Conservation (phyloP, 1,140 invertebrate species). For the Pemphigus obesinymphae region DNA sequence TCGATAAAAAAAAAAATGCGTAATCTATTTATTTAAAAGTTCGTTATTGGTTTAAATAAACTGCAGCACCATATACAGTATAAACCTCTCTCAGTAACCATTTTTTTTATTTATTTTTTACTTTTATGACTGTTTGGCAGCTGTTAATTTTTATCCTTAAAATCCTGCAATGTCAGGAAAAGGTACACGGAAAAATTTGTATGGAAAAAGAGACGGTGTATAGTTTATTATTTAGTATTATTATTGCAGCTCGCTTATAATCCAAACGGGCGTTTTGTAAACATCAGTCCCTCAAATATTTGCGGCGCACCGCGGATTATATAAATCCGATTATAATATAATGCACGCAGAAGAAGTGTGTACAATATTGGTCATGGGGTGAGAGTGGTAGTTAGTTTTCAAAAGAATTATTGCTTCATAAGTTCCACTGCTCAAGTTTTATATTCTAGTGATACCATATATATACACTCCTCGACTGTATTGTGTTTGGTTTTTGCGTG, state of each 20-base stretch:
- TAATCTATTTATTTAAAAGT: too few species aligned
- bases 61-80: too few species aligned
- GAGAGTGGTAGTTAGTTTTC: background rate
- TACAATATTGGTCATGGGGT: background rate
- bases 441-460: background rate
- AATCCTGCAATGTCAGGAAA: background rate
- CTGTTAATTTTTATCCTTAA: constrained; percentile 1
- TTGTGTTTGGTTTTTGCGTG: background rate
- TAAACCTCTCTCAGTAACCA: too few species aligned
- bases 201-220: background rate
- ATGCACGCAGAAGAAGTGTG: background rate
- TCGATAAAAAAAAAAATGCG: too few species aligned
- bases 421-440: background rate
- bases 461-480: background rate
- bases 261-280: constrained; percentile 6
- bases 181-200: background rate
- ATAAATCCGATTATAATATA: constrained; percentile 22
- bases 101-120: background rate
- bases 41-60: too few species aligned
- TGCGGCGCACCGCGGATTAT: constrained; percentile 16
- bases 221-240: constrained; percentile 17
- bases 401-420: background rate
- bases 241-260: constrained; percentile 19
- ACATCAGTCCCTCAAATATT: background rate
- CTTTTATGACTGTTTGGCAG: background rate